phyloP scores from a whole-genome alignment of 2,797 vertebrate genomes.

The Micromesistius poutassou region DNA sequence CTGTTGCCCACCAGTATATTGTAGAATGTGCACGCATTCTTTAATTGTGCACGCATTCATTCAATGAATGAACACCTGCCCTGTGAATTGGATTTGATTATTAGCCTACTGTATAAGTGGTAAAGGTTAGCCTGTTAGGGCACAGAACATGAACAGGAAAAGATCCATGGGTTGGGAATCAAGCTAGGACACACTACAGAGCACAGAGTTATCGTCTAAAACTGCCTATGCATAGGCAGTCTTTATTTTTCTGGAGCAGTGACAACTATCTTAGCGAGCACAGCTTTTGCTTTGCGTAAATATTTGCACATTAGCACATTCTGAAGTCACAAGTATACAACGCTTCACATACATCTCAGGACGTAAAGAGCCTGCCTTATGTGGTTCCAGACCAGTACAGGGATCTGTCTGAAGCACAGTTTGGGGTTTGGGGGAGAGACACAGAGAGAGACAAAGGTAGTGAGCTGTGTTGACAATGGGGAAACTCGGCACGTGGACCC shows the following conservation, averaged over 20 bases:
- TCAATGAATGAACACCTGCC: too few relatives aligned
- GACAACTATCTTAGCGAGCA: background rate
- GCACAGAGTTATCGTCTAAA: background rate
- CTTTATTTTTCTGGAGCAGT: background rate
- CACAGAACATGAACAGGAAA: background rate
- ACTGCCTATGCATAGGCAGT: background rate
- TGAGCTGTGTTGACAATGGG: background rate
- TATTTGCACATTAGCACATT: background rate
- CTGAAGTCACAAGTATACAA: slow-evolving; percentile 21
- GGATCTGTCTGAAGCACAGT: slow-evolving; percentile 4
- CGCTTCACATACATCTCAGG: slow-evolving; percentile 35
- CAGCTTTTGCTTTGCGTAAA: background rate
- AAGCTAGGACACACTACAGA: background rate
- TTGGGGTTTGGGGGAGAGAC: slow-evolving; percentile 9
- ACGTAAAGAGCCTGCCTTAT: slow-evolving; percentile 24
- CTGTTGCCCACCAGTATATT: background rate
- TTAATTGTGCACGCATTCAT: too few relatives aligned
- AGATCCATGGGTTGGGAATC: background rate
- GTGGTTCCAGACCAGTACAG: slow-evolving; percentile 37
- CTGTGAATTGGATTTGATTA: background rate
- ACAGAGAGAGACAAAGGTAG: slow-evolving; percentile 2
- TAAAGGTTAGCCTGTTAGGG: background rate
- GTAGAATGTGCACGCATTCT: background rate
- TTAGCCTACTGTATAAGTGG: background rate
- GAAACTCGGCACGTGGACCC: background rate